Percentiles rank a stretch among this genome's conserved stretches.
These are phyloP conservation scores for Mesochorus sp. DNA, from an alignment of 2,888 invertebrate genomes.

Conservation along the genomic window DNA sequence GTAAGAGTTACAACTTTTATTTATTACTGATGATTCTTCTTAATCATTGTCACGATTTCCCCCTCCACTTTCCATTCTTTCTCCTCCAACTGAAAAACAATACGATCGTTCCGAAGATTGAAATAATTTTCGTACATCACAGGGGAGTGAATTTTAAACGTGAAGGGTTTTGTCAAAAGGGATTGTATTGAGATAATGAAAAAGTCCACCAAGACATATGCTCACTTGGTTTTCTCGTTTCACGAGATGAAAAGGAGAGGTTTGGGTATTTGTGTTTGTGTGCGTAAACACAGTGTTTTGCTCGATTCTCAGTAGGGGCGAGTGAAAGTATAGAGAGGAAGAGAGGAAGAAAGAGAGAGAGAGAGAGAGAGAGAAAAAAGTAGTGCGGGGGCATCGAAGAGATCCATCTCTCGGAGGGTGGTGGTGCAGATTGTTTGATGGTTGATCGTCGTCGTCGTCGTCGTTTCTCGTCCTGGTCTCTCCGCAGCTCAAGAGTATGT, in stretches of 20 bases:
- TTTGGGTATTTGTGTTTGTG: conserved; percentile 39
- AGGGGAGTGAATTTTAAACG: neutral
- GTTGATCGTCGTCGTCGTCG: conserved; percentile 77
- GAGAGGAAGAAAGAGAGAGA: conserved; percentile 41
- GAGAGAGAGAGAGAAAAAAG: conserved; percentile 31
- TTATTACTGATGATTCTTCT: too few relatives aligned
- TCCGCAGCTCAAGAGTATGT: conserved; percentile 41
- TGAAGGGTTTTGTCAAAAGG: neutral
- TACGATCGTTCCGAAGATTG: neutral
- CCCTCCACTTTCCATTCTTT: neutral
- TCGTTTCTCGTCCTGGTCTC: conserved; percentile 42
- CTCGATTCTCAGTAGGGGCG: conserved; percentile 32
- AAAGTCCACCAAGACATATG: conserved; percentile 78
- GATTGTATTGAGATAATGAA: conserved; percentile 73
- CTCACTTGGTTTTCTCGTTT: conserved; percentile 69
- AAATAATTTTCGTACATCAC: neutral
- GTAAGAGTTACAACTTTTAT: too few relatives aligned
- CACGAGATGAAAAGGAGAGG: conserved; percentile 55
- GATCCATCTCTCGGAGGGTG: conserved; percentile 73
- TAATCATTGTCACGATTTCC: too few relatives aligned
- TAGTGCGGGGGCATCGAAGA: conserved; percentile 65
- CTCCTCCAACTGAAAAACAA: neutral
- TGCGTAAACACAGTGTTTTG: conserved; percentile 47
- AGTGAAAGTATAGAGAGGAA: conserved; percentile 63
- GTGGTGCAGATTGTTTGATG: conserved; percentile 80